These are phyloP conservation scores for Rhabdophis nuchalis DNA, from an alignment of 2,797 vertebrate genomes.

Conservation along the genomic window DNA sequence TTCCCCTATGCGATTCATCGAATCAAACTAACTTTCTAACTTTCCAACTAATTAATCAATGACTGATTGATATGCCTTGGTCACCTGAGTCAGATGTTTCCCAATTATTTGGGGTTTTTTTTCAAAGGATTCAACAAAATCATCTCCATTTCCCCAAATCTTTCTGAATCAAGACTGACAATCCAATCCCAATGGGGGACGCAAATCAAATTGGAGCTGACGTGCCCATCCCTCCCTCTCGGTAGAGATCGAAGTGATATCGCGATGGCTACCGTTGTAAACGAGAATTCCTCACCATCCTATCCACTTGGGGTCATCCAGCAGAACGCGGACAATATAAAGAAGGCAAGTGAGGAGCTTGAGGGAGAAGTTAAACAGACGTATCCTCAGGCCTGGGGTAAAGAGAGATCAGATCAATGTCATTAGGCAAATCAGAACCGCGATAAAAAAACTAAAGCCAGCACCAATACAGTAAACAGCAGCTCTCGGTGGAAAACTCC, in stretches of 20 bases:
- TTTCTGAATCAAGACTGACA: background rate
- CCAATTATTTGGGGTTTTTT: background rate
- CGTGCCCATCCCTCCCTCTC: background rate
- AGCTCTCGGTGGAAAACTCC: background rate
- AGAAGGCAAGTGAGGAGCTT: constrained; percentile 95
- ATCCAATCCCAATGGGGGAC: background rate
- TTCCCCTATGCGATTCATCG: background rate
- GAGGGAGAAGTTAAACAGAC: constrained; percentile 93
- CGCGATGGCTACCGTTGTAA: background rate
- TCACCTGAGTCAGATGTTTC: background rate
- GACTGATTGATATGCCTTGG: background rate
- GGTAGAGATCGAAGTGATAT: background rate
- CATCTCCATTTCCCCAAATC: background rate
- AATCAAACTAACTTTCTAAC: background rate
- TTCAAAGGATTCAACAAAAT: background rate
- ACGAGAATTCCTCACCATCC: constrained; percentile 70
- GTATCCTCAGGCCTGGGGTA: constrained; percentile 84
- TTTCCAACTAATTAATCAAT: too few species aligned
- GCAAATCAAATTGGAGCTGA: background rate
- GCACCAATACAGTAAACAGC: background rate
- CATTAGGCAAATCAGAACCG: background rate
- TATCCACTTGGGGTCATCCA: constrained; percentile 80
- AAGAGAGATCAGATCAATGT: background rate
- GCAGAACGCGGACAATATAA: constrained; percentile 90
- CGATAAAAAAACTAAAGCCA: background rate